Conservation (phyloP, 2,113 vertebrate species). For the Sigmodon hispidus region DNA sequence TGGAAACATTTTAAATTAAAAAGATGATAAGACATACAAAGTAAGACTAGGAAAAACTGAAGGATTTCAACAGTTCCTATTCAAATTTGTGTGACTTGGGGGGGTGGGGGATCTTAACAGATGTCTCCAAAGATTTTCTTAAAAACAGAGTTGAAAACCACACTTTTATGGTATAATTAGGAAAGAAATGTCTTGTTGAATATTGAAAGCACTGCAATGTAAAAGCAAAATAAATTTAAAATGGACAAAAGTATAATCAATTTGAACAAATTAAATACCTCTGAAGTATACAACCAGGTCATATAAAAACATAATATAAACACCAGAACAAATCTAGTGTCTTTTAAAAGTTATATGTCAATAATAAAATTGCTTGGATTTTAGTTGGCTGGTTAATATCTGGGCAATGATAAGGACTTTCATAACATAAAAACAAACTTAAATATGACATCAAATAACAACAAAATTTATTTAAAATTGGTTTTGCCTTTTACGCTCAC, state of each 20-base stretch:
- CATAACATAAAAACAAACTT: conserved; percentile 21
- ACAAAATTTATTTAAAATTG: conserved; percentile 15
- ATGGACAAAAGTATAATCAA: not conserved
- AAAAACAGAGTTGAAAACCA: not conserved
- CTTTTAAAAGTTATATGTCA: not conserved
- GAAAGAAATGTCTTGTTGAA: not conserved
- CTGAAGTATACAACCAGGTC: not conserved
- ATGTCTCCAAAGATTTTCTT: conserved; percentile 34
- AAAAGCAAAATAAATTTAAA: not conserved
- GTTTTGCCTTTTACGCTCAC: conserved; percentile 63
- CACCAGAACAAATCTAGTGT: not conserved
- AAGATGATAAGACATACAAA: not conserved
- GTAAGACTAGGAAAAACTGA: not conserved
- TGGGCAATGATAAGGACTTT: not conserved
- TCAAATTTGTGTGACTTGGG: not conserved
- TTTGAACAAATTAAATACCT: conserved; percentile 16
- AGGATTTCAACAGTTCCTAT: not conserved
- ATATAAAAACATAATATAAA: not conserved
- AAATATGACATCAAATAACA: not conserved
- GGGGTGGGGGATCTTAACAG: not conserved
- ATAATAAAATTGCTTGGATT: not conserved
- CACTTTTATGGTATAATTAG: not conserved
- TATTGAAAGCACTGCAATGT: not conserved
- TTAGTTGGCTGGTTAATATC: not conserved
- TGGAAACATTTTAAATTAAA: not conserved